Evolutionary conservation across 2,113 vertebrate genomes (phyloP).

Genomic region (Hirundichthys speculiger): DNA sequence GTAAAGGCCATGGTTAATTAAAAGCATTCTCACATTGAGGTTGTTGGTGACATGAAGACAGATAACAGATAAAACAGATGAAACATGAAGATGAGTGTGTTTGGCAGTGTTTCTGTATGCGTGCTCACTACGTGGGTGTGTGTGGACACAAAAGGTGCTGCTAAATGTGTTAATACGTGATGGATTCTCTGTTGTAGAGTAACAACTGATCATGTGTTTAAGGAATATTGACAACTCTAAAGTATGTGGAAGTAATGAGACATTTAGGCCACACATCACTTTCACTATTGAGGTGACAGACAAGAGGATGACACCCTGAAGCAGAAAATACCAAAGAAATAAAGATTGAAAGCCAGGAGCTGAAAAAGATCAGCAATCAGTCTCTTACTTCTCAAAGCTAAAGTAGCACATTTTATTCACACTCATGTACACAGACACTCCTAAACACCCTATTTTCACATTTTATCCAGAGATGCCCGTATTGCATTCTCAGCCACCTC

Average conservation of each 20-base stretch:
- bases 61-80: background rate
- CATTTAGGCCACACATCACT: constrained; percentile 9
- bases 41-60: constrained; percentile 29
- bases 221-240: constrained; percentile 8
- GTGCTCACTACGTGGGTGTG: constrained; percentile 28
- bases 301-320: background rate
- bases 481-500: no score
- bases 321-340: background rate
- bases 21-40: constrained; percentile 21
- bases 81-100: background rate
- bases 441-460: background rate
- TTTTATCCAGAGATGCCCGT: no score
- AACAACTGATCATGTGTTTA: constrained; percentile 29
- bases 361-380: background rate
- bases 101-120: background rate
- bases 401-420: constrained; percentile 5
- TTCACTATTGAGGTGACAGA: constrained; percentile 16
- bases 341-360: constrained; percentile 17
- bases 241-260: constrained; percentile 3
- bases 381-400: constrained; percentile 1
- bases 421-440: background rate
- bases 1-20: no score
- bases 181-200: constrained; percentile 15
- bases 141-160: constrained; percentile 38
- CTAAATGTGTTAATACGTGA: constrained; percentile 52